Percentiles rank a stretch among this genome's conserved stretches.
phyloP scores from a whole-genome alignment of 30 jellyfish, hydroid and myxozoan genomes.

The Cassiopea xamachana region DNA sequence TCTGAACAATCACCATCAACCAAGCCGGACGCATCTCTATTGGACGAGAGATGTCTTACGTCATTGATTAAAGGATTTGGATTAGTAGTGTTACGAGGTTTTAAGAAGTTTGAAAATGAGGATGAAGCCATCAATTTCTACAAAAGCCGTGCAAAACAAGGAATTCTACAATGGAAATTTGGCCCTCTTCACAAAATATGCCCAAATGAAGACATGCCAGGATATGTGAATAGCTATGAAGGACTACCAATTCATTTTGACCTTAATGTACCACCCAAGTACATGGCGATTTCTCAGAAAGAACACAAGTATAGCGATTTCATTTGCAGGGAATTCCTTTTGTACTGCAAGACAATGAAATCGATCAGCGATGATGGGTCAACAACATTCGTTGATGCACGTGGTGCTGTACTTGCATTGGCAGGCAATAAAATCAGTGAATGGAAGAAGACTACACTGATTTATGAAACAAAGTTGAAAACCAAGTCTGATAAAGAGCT shows the following conservation, averaged over 20 bases:
- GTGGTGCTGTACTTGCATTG: slow-evolving; percentile 31
- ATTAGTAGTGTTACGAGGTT: slow-evolving; percentile 58
- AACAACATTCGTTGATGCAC: slow-evolving; percentile 61
- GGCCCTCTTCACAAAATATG: slow-evolving; percentile 53
- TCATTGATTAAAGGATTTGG: slow-evolving; percentile 62
- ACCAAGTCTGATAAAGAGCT: slow-evolving; percentile 2
- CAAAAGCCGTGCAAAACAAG: slow-evolving; percentile 3
- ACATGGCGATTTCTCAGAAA: slow-evolving; percentile 57
- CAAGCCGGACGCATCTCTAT: neutral
- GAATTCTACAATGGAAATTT: slow-evolving; percentile 57
- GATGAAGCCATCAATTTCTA: slow-evolving; percentile 20
- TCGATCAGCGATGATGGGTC: slow-evolving; percentile 13
- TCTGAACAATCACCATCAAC: neutral
- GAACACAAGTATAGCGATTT: slow-evolving; percentile 54
- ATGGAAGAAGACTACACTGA: slow-evolving; percentile 49
- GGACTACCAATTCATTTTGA: slow-evolving; percentile 66
- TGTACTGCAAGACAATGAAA: slow-evolving; percentile 29
- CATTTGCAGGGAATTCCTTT: slow-evolving; percentile 54
- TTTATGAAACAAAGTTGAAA: slow-evolving; percentile 15
- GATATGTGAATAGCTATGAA: slow-evolving; percentile 50
- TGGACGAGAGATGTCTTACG: slow-evolving; percentile 11
- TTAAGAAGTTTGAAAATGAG: slow-evolving; percentile 33
- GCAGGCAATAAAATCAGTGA: slow-evolving; percentile 12
- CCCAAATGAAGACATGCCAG: slow-evolving; percentile 55
- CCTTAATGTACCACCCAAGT: slow-evolving; percentile 55